A percentile compares a stretch with the other conserved stretches of the same genome.
These are phyloP conservation scores for Hippasteria phrygiana DNA, from an alignment of 53 echinoderm and acorn worm species.

Conservation along the genomic window DNA sequence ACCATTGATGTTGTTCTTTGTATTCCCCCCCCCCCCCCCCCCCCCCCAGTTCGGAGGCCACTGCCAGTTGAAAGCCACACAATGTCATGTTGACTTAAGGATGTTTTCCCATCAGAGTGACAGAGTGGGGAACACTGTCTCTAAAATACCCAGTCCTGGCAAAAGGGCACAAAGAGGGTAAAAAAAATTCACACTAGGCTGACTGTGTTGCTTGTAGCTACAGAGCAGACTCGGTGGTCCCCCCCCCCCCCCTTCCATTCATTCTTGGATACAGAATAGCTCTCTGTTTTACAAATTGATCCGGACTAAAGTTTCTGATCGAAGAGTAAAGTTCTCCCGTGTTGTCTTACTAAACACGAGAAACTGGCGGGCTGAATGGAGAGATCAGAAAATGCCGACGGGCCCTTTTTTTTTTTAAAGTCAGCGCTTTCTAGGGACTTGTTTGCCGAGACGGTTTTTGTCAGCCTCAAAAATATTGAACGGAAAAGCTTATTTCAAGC, in stretches of 20 bases:
- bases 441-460: slow-evolving; percentile 46
- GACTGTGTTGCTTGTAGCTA: slow-evolving; percentile 8
- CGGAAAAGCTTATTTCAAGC: slow-evolving; percentile 24
- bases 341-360: slow-evolving; percentile 57
- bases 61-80: slow-evolving; percentile 3
- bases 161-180: slow-evolving; percentile 20
- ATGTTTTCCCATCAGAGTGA: slow-evolving; percentile 28
- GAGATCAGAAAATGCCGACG: slow-evolving; percentile 12
- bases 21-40: neutral
- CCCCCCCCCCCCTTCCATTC: neutral
- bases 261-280: slow-evolving; percentile 16
- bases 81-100: slow-evolving; percentile 48
- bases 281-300: slow-evolving; percentile 47
- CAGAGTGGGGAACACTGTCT: neutral
- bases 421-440: slow-evolving; percentile 33
- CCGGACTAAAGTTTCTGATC: slow-evolving; percentile 20
- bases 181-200: slow-evolving; percentile 38
- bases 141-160: neutral
- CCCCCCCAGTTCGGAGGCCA: neutral
- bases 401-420: slow-evolving; percentile 60
- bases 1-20: neutral
- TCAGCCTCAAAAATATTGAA: neutral
- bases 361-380: slow-evolving; percentile 20
- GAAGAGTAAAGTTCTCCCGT: slow-evolving; percentile 5
- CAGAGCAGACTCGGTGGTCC: neutral